Conservation (phyloP, 2,113 vertebrate species). For the Trogon surrucura region DNA sequence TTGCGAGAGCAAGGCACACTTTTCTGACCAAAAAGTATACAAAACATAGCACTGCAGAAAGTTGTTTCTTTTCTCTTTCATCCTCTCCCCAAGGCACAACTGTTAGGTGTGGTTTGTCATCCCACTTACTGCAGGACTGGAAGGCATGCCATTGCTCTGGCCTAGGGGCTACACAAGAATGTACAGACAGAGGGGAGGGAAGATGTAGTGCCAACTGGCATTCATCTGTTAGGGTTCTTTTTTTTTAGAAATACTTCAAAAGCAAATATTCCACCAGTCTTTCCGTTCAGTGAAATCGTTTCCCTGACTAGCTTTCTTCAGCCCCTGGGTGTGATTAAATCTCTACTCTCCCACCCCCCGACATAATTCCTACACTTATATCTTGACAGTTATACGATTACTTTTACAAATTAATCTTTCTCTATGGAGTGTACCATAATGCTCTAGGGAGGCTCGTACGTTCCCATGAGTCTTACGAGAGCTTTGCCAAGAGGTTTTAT, state of each 20-base stretch:
- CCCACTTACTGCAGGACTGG: neutral
- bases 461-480: neutral
- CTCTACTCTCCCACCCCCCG: neutral
- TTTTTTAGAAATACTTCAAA: constrained; percentile 23
- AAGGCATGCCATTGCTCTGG: neutral
- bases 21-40: neutral
- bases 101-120: neutral
- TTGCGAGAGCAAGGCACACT: neutral
- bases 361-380: neutral
- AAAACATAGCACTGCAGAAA: neutral
- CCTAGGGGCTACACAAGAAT: neutral
- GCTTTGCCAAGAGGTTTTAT: neutral
- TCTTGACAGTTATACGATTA: neutral
- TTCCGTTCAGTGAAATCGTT: neutral
- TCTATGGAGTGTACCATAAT: neutral
- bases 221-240: neutral
- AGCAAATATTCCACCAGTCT: constrained; percentile 6
- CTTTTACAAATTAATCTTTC: constrained; percentile 36
- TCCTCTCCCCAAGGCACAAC: neutral
- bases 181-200: neutral
- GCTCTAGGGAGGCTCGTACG: neutral
- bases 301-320: neutral
- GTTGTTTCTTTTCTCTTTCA: neutral
- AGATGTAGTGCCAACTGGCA: constrained; percentile 15
- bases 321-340: neutral